Conservation (phyloP, 1,140 invertebrate genomes). For the Plectrocnemia conspersa region DNA sequence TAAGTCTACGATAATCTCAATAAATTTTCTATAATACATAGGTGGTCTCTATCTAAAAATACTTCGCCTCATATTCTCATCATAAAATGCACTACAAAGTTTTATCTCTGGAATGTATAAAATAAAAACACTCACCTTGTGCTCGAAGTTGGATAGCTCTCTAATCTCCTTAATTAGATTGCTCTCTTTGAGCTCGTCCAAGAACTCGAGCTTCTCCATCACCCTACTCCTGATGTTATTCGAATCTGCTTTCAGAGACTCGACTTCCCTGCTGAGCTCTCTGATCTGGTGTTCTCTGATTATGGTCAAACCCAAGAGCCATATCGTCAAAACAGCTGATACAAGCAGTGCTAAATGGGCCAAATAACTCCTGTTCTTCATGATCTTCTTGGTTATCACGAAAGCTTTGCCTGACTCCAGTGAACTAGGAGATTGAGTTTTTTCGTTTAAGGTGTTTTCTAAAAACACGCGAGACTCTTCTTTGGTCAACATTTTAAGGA, state of each 20-base stretch:
- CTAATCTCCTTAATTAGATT: no score
- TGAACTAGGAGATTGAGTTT: not conserved
- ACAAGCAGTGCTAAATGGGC: not conserved
- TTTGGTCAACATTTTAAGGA: constrained; percentile 3
- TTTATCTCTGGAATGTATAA: no score
- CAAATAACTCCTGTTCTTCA: not conserved
- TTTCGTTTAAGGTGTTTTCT: not conserved
- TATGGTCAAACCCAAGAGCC: constrained; percentile 3
- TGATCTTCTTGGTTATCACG: not conserved
- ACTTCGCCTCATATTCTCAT: no score
- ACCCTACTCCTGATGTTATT: constrained; percentile 3
- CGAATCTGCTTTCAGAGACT: not conserved
- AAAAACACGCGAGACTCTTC: constrained; percentile 12
- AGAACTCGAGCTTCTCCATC: not conserved
- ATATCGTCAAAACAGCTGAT: not conserved
- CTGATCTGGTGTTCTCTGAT: constrained; percentile 11
- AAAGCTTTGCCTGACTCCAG: not conserved
- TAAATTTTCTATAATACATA: no score
- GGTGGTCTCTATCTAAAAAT: no score
- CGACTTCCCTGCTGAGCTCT: not conserved
- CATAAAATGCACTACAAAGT: no score
- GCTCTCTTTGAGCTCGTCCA: no score
- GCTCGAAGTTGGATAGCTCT: constrained; percentile 1
- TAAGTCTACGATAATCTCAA: no score
- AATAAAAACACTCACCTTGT: constrained; percentile 6